Evolutionary conservation across 2,888 invertebrate species (phyloP).

Genomic region (Cephus spinipes): DNA sequence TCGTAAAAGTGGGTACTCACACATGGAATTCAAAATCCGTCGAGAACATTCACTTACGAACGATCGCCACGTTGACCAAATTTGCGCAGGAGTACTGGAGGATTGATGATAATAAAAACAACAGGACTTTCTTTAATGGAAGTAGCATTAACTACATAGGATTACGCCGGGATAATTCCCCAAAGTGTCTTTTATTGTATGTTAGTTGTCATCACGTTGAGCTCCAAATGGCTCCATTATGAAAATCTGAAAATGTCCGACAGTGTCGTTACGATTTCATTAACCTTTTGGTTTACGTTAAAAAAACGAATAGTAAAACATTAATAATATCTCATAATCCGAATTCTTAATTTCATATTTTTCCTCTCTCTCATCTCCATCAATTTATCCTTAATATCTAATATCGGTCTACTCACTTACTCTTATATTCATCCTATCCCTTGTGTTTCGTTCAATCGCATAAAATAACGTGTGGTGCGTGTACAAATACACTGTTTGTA

Average conservation of each 20-base stretch:
- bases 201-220: background rate
- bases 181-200: background rate
- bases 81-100: background rate
- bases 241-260: background rate
- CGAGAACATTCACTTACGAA: background rate
- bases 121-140: background rate
- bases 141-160: background rate
- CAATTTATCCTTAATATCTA: background rate
- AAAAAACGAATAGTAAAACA: background rate
- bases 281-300: background rate
- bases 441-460: background rate
- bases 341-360: background rate
- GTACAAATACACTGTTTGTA: background rate
- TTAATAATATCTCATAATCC: background rate
- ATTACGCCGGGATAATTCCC: background rate
- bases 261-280: background rate
- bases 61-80: background rate
- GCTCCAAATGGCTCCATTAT: background rate
- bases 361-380: background rate
- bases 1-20: slow-evolving; percentile 11
- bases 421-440: background rate
- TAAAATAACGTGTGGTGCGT: background rate
- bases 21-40: background rate
- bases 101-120: background rate
- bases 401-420: background rate